Conservation (phyloP, 1,140 invertebrate species). For the Campodea augens region DNA sequence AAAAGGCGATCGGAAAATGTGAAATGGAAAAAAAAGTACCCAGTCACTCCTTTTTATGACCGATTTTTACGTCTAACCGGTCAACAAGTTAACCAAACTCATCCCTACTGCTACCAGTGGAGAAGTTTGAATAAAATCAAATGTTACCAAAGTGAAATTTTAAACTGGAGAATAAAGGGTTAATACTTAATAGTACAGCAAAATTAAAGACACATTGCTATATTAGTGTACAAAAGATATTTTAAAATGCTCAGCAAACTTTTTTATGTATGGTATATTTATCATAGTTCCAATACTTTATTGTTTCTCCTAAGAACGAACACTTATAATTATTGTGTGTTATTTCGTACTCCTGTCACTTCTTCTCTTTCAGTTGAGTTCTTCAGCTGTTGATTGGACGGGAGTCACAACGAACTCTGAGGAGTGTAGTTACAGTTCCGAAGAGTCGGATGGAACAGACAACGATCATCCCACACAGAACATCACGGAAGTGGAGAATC, state of each 20-base stretch:
- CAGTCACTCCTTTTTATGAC: not conserved
- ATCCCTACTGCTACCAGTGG: not conserved
- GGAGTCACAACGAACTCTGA: constrained; percentile 67
- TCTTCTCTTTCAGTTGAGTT: constrained; percentile 28
- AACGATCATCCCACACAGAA: constrained; percentile 23
- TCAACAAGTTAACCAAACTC: not conserved
- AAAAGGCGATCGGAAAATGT: not conserved
- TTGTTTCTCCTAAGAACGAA: constrained; percentile 8
- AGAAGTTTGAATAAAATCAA: not conserved
- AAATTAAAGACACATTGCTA: no score
- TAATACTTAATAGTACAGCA: no score
- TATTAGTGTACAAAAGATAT: not conserved
- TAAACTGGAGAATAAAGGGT: no score
- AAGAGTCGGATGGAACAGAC: constrained; percentile 32
- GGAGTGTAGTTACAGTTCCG: constrained; percentile 50
- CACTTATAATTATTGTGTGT: constrained; percentile 24
- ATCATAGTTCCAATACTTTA: constrained; percentile 33
- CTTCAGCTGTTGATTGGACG: constrained; percentile 52
- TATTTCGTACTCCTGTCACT: constrained; percentile 15
- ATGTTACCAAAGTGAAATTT: not conserved
- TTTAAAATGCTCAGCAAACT: not conserved
- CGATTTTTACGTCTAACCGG: not conserved
- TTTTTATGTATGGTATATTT: constrained; percentile 29
- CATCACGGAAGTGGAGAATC: constrained; percentile 31
- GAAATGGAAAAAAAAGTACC: not conserved